A percentile compares a stretch with the other conserved stretches of the same genome.
Evolutionary conservation across 2,797 vertebrate genomes (phyloP).

Genomic region (Antrozous pallidus): DNA sequence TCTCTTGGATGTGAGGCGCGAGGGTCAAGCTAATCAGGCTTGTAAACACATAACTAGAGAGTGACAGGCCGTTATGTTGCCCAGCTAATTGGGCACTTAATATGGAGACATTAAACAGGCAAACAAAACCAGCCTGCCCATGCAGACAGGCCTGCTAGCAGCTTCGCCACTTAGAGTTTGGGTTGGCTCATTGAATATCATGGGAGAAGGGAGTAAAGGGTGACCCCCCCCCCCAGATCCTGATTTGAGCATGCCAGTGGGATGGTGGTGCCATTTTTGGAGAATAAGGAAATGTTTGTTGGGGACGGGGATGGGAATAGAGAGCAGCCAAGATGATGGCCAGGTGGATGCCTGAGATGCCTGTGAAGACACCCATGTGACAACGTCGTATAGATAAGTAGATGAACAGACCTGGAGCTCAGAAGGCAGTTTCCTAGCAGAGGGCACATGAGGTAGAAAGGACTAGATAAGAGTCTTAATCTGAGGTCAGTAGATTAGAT

Average conservation of each 20-base stretch:
- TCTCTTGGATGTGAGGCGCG: neutral
- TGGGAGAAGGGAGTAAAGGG: neutral
- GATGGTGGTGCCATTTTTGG: neutral
- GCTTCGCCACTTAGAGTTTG: too few relatives aligned
- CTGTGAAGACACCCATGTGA: neutral
- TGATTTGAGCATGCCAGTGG: neutral
- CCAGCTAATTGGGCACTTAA: neutral
- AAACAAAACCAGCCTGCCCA: neutral
- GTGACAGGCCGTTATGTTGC: neutral
- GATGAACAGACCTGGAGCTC: neutral
- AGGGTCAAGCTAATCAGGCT: slow-evolving; percentile 2
- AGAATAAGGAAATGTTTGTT: neutral
- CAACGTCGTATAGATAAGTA: accelerated
- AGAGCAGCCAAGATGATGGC: neutral
- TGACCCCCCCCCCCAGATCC: neutral
- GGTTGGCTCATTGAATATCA: neutral
- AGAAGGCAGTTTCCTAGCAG: neutral
- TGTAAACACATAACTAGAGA: neutral
- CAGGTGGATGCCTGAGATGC: neutral
- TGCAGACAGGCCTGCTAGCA: neutral
- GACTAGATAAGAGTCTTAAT: neutral
- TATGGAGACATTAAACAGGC: neutral
- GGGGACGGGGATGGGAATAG: neutral
- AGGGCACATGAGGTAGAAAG: neutral
- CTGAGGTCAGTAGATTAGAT: too few relatives aligned